Evolutionary conservation across 2,888 invertebrate species (phyloP), one percentile per base, ranked within the genome.

Genomic region (Drosophila fungiperda): DNA sequence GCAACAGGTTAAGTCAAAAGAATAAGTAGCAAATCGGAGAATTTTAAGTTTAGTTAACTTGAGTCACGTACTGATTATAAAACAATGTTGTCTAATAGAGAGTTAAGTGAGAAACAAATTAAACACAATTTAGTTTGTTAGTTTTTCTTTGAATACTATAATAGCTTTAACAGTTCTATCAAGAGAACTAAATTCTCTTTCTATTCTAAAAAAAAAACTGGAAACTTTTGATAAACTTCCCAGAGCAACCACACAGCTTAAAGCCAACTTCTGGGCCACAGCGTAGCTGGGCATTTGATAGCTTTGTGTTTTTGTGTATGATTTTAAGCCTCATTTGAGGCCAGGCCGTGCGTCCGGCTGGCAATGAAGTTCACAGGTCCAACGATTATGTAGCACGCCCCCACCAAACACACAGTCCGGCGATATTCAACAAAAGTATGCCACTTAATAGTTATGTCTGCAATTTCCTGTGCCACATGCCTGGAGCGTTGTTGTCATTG

Each of bases 401-500:
- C 7, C 29, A 5, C 52, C 42, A 20, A 7, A 3, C 8, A 3
- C 3, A 7, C 38, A 17, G 4, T 17, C 3, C 7, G 1, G 8
- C 15, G 8, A 23, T 45, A 23, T 45, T 45, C 23, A 23, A 23
- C 58, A 58, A 65, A 68, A 78, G 76, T 74, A 82, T 78, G 85
- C 87, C 71, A 88, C 87, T 88, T 87, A 90, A 90, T 89, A 89
- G 89, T 87, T 89, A 87, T 89, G 89, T 83, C 77, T 80, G 85
- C 79, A 89, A 85, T 87, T 87, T 89, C 89, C 89, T 78, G 85
- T 73, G 71, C 68, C 62, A 58, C 59, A 54, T 69, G 85, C 77
- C 82, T 60, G 55, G 68, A 73, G 87, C 82, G 68, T 61, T 40
- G 63, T 59, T 50, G 74, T 62, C 62, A 68, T 67, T 69, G 60